Conservation (phyloP, 2,888 invertebrate species). For the Callosobruchus maculatus region DNA sequence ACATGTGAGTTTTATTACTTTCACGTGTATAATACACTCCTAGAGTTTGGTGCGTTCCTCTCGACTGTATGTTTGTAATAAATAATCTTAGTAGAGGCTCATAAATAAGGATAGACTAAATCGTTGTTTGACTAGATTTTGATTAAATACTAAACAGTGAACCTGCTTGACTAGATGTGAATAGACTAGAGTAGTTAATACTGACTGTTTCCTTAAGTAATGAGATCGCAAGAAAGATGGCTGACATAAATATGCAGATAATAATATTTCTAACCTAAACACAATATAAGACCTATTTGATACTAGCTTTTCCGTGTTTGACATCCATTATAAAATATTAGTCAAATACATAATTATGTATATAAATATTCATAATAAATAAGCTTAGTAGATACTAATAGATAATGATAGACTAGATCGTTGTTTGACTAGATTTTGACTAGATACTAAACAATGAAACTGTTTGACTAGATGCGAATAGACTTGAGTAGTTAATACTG, state of each 20-base stretch:
- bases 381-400: background rate
- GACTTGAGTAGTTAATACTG: background rate
- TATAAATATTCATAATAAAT: too few species aligned
- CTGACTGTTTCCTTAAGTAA: background rate
- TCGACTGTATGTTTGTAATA: too few species aligned
- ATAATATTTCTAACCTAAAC: too few species aligned
- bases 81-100: background rate
- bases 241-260: background rate
- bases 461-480: slow-evolving; percentile 7
- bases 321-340: too few species aligned
- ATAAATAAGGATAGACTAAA: background rate
- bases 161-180: slow-evolving; percentile 8
- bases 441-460: background rate
- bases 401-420: background rate
- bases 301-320: too few species aligned
- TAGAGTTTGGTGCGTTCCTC: too few species aligned
- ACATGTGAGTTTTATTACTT: too few species aligned
- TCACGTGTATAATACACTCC: too few species aligned
- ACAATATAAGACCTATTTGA: too few species aligned
- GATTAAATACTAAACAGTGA: background rate
- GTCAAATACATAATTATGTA: too few species aligned
- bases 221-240: background rate
- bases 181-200: background rate
- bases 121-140: slow-evolving; percentile 5
- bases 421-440: slow-evolving; percentile 7